These are phyloP conservation scores for Manis pentadactyla DNA, from an alignment of 2,797 vertebrate genomes.

Conservation along the genomic window DNA sequence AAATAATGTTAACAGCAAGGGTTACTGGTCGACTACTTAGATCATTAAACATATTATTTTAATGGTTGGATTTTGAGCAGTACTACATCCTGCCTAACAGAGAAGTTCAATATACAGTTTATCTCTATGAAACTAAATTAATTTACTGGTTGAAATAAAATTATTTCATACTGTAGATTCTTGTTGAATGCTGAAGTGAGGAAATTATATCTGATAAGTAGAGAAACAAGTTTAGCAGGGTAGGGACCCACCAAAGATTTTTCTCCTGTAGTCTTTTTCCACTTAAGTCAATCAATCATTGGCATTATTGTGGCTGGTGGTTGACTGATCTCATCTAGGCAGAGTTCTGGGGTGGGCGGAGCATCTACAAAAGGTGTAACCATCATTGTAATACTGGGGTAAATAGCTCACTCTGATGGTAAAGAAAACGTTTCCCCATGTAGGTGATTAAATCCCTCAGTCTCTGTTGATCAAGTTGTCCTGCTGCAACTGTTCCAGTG, in stretches of 20 bases:
- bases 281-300: not conserved
- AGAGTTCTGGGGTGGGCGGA: not conserved
- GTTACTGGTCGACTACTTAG: not conserved
- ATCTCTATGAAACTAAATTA: not conserved
- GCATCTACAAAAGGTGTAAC: slow-evolving; percentile 4
- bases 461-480: not conserved
- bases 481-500: not conserved
- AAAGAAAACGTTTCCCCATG: not conserved
- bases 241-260: not conserved
- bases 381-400: not conserved
- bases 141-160: not conserved
- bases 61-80: slow-evolving; percentile 34
- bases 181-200: slow-evolving; percentile 44
- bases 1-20: slow-evolving; percentile 1
- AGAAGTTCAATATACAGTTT: not conserved
- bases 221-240: not conserved
- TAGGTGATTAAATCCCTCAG: not conserved
- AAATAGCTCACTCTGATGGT: slow-evolving; percentile 47
- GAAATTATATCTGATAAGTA: slow-evolving; percentile 32
- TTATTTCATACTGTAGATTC: slow-evolving; percentile 40
- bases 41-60: not conserved
- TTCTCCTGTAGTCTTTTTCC: not conserved
- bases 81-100: not conserved
- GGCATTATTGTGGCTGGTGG: not conserved
- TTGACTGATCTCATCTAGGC: not conserved